phyloP scores from a whole-genome alignment of 1,140 invertebrate species.

The Cotesia glomerata region DNA sequence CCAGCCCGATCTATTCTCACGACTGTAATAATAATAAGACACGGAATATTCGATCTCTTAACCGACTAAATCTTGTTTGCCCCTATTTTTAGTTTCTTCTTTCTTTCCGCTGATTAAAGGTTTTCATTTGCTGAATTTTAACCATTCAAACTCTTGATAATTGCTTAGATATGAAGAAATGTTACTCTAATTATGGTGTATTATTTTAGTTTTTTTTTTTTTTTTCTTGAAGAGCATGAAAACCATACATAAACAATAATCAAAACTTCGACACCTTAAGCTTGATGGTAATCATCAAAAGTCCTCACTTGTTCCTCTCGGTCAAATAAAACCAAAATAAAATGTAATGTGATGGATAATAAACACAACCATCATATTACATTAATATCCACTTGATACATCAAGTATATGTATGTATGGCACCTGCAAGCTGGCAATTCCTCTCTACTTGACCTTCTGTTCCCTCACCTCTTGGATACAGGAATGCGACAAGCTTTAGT shows the following conservation, averaged over 20 bases:
- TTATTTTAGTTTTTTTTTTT: too few relatives aligned
- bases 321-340: too few relatives aligned
- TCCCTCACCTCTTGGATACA: background rate
- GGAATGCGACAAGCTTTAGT: conserved; percentile 24
- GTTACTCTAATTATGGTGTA: too few relatives aligned
- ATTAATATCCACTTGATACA: conserved; percentile 11
- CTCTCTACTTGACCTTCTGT: conserved; percentile 18
- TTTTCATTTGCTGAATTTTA: too few relatives aligned
- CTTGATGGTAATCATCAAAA: too few relatives aligned
- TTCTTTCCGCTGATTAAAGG: background rate
- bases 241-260: too few relatives aligned
- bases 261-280: too few relatives aligned
- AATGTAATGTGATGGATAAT: conserved; percentile 4
- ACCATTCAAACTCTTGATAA: too few relatives aligned
- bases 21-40: conserved; percentile 16
- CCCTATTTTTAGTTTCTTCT: background rate
- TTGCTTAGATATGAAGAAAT: too few relatives aligned
- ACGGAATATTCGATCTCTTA: conserved; percentile 12
- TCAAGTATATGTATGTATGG: conserved; percentile 1
- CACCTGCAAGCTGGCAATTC: conserved; percentile 19
- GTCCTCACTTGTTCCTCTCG: too few relatives aligned
- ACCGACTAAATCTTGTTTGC: background rate
- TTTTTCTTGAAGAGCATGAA: background rate
- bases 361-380: background rate
- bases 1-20: conserved; percentile 13